Conservation (phyloP, 2,797 vertebrate species). For the Mustela erminea region DNA sequence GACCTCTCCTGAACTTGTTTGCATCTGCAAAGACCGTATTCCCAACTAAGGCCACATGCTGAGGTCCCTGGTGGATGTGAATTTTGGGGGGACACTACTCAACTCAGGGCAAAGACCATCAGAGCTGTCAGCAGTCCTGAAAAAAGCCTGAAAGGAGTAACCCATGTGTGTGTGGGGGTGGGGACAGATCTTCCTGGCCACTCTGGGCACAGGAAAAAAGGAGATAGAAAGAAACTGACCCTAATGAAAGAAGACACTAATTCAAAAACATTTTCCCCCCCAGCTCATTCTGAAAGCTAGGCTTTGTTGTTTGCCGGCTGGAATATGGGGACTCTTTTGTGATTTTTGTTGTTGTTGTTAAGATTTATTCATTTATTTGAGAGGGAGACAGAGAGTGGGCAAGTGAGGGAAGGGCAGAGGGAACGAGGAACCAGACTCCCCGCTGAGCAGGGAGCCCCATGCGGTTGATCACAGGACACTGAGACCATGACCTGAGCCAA, state of each 20-base stretch:
- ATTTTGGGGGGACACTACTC: neutral
- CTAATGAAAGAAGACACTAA: neutral
- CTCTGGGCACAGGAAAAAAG: neutral
- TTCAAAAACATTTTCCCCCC: neutral
- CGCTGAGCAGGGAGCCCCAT: neutral
- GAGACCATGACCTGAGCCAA: neutral
- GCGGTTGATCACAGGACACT: neutral
- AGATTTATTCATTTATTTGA: neutral
- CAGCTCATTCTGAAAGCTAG: neutral
- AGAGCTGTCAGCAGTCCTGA: neutral
- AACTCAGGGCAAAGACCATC: neutral
- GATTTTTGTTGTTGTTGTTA: neutral
- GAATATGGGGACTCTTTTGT: neutral
- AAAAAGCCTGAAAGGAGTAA: neutral
- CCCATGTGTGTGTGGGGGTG: fast-evolving
- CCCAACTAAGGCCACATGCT: neutral
- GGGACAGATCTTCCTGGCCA: neutral
- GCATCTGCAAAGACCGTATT: neutral
- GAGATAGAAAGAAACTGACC: neutral
- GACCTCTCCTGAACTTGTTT: neutral
- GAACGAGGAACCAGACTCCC: neutral
- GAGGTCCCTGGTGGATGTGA: neutral
- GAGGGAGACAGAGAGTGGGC: neutral
- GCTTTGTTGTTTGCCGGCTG: neutral
- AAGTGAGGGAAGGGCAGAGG: neutral